A percentile compares a stretch with the other conserved stretches of the same genome.
Evolutionary conservation across 2,113 vertebrate species (phyloP).

Genomic region (Ardeotis arabs): DNA sequence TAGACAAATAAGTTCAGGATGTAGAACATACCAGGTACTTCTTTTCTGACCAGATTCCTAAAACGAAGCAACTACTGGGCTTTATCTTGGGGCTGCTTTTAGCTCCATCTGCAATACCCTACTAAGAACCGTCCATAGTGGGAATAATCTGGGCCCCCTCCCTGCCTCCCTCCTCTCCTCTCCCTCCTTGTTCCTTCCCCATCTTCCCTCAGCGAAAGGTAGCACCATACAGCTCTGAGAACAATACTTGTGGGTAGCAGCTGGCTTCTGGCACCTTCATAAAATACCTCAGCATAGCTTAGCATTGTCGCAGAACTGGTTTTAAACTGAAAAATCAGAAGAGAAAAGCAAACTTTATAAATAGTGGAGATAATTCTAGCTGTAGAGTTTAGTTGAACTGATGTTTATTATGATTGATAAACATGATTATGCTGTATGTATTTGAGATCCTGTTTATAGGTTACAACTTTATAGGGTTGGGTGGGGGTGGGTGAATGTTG

Average conservation of each 20-base stretch:
- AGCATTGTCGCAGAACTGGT: constrained; percentile 81
- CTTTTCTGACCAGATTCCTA: background rate
- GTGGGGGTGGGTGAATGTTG: constrained; percentile 58
- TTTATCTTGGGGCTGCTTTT: background rate
- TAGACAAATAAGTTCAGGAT: background rate
- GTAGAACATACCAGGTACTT: background rate
- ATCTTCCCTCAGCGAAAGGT: constrained; percentile 37
- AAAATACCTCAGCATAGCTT: constrained; percentile 97
- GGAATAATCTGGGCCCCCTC: constrained; percentile 37
- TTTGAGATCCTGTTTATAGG: constrained; percentile 79
- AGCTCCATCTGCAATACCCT: background rate
- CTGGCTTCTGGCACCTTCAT: constrained; percentile 83
- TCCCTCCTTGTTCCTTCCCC: background rate
- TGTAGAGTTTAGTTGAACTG: constrained; percentile 88
- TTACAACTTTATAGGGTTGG: constrained; percentile 73
- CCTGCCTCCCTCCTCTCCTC: background rate
- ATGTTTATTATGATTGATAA: constrained; percentile 77
- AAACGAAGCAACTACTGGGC: background rate
- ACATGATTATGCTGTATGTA: constrained; percentile 76
- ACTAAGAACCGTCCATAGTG: constrained; percentile 14
- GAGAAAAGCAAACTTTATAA: constrained; percentile 80
- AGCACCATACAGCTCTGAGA: constrained; percentile 70
- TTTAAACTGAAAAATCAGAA: constrained; percentile 83
- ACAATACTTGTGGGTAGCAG: constrained; percentile 70
- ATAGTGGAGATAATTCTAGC: constrained; percentile 82